Conservation (phyloP, 1,140 invertebrate species). For the Carposina sasakii region DNA sequence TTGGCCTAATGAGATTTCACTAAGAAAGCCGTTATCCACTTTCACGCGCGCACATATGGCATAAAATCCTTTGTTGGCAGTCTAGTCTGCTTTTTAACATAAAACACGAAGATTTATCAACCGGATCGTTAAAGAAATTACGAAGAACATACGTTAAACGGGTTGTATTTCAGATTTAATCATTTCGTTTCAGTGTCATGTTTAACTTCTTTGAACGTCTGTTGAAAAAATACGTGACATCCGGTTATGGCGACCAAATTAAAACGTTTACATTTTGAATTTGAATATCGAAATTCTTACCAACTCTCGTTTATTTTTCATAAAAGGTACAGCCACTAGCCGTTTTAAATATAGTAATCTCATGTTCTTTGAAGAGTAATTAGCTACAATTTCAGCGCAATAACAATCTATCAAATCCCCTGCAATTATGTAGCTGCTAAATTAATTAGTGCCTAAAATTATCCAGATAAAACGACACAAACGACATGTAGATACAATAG, state of each 20-base stretch:
- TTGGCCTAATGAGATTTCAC: too few relatives aligned
- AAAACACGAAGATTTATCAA: conserved; percentile 33
- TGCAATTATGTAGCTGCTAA: conserved; percentile 37
- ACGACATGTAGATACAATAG: conserved; percentile 20
- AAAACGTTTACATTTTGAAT: too few relatives aligned
- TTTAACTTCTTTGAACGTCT: background rate
- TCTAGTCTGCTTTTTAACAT: conserved; percentile 16
- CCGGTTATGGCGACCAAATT: too few relatives aligned
- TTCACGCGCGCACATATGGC: conserved; percentile 49
- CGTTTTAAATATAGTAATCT: background rate
- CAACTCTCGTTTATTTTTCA: too few relatives aligned
- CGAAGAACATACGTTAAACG: conserved; percentile 29
- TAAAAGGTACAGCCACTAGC: too few relatives aligned
- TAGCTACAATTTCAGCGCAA: too few relatives aligned
- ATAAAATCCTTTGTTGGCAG: conserved; percentile 8
- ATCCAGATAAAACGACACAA: conserved; percentile 24
- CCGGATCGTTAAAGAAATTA: conserved; percentile 29
- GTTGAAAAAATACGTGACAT: too few relatives aligned
- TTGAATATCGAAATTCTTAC: too few relatives aligned
- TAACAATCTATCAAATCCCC: conserved; percentile 37
- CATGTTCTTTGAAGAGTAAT: conserved; percentile 2
- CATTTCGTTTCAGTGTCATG: conserved; percentile 16
- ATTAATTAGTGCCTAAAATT: conserved; percentile 49
- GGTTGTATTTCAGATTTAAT: conserved; percentile 36
- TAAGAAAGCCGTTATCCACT: too few relatives aligned